Conservation (phyloP, 2,113 vertebrate genomes). For the Catharus bicknelli region DNA sequence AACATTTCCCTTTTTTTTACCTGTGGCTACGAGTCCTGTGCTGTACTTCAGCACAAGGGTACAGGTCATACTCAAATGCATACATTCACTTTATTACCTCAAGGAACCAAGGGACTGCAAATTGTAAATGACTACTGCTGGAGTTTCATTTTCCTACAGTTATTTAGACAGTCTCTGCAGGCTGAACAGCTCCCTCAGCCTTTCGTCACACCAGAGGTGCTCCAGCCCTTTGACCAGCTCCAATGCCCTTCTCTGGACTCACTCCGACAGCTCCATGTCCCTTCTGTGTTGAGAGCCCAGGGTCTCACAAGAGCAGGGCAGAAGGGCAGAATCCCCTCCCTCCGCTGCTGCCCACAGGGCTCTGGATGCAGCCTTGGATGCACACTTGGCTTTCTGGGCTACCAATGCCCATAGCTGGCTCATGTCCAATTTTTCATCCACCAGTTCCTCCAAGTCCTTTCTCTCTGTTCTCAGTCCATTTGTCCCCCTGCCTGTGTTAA, state of each 20-base stretch:
- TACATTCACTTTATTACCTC: neutral
- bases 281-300: neutral
- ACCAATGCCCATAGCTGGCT: rapidly evolving
- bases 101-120: neutral
- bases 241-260: rapidly evolving
- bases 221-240: neutral
- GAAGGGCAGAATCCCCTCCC: neutral
- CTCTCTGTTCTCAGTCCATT: neutral
- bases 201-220: rapidly evolving
- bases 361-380: neutral
- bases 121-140: neutral
- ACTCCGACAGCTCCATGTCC: rapidly evolving
- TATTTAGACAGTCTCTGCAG: neutral
- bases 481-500: neutral
- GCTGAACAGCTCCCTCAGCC: neutral
- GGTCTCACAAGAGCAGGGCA: neutral
- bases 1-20: neutral
- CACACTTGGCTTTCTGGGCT: neutral
- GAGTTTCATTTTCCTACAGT: neutral
- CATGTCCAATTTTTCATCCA: neutral
- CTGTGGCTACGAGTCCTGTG: neutral
- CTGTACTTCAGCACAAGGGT: neutral
- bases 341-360: rapidly evolving
- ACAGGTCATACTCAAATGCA: neutral
- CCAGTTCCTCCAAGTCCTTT: neutral